Evolutionary conservation across 2,113 vertebrate species (phyloP), one percentile per base, ranked within the genome.

Genomic region (Lanius ludovicianus): DNA sequence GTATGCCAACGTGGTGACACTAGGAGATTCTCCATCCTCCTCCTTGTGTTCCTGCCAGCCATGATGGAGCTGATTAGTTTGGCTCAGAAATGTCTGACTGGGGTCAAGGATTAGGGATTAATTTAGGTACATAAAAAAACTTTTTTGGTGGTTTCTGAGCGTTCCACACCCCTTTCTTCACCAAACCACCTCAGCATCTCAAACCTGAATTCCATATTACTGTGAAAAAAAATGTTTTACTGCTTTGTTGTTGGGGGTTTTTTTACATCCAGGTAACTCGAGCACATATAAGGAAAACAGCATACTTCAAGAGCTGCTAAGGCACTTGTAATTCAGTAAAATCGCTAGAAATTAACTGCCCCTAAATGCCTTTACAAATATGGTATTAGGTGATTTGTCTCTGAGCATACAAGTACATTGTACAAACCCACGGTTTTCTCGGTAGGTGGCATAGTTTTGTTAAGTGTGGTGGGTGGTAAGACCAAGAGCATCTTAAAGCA

Each of bases 1-100:
- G 37, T 12, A n/a, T 13, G 4, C 9, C 1, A 0, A 11, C 0
- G 6, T 33, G 55, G 37, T n/a, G 50, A 28, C 42, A 56, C 24
- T 55, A 39, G 35, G 39, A 55, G 53, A 60, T 44, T 20, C 25
- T 50, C 46, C 35, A 27, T 63, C 35, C 27, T 46, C 7, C 3
- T 77, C 30, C 31, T 52, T 22, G 33, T 13, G 2, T 10, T 47
- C 24, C 35, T 84, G 56, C 47, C 37, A 64, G 53, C 28, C 22
- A 7, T 25, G 39, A 52, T 42, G n/a, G 24, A 81, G 55, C 69
- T 62, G 21, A 44, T 42, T 10, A 28, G 23, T 33, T 92, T n/a
- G 28, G 5, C 30, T 39, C 25, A 57, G 56, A 83, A 83, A 42
- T 44, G 17, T 83, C 47, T 23, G 30, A 18, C 0, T 62, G 7